Conservation (phyloP, 2,113 vertebrate genomes). For the Cyprinodon brontotheroides region DNA sequence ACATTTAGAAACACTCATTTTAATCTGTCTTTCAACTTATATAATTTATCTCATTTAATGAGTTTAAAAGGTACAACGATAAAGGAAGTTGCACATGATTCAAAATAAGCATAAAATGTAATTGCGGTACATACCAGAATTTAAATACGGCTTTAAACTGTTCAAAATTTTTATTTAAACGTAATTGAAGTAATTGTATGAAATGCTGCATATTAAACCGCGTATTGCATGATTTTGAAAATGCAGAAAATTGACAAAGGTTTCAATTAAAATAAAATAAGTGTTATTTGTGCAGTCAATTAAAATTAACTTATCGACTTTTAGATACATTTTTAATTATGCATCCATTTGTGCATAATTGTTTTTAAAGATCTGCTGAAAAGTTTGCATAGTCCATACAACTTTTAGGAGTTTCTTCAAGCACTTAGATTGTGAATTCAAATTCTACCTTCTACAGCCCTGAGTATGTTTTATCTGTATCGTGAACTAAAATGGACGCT, state of each 20-base stretch:
- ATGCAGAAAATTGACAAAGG: slow-evolving; percentile 16
- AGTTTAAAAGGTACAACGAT: not conserved
- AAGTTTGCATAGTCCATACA: slow-evolving; percentile 13
- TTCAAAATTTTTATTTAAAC: not conserved
- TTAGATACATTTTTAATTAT: not conserved
- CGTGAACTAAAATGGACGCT: slow-evolving; percentile 80
- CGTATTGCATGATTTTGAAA: not conserved
- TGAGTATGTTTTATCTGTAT: slow-evolving; percentile 26
- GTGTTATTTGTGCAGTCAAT: not conserved
- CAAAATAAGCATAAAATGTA: not conserved
- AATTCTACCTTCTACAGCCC: slow-evolving; percentile 28
- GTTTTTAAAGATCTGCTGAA: slow-evolving; percentile 5
- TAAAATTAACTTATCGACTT: slow-evolving; percentile 21
- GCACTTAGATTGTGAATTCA: not conserved
- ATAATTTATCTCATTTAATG: not conserved
- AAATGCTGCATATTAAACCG: slow-evolving; percentile 4
- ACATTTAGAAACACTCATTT: not conserved
- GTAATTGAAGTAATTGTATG: not conserved
- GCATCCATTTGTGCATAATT: not conserved
- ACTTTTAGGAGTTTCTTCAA: not conserved
- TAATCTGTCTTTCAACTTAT: not conserved
- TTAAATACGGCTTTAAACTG: slow-evolving; percentile 10
- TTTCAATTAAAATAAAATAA: not conserved
- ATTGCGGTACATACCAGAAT: not conserved
- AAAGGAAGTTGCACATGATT: not conserved